Evolutionary conservation across 30 jellyfish, hydroid and myxozoan genomes (phyloP), one percentile per base, ranked within the genome.

Genomic region (Pelagia noctiluca): DNA sequence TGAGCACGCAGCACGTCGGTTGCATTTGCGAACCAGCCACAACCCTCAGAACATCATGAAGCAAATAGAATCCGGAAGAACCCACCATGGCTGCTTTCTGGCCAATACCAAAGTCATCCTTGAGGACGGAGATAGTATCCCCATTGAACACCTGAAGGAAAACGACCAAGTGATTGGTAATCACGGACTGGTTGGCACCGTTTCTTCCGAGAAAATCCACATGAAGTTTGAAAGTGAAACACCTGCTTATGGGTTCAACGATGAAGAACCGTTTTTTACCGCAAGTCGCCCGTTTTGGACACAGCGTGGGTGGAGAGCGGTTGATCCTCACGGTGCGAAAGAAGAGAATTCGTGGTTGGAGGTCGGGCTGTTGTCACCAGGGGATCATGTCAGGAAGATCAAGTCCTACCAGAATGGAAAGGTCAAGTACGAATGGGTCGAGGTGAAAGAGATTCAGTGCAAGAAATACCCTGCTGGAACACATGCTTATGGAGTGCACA

Each of bases 241-340:
- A 5, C 54, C 80, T 3, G n/a, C 57, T n/a, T 82, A 67, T 82
- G 92, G 92, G 1, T 54, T 82, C 60, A 82, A 82, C 35, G 85
- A 28, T 12, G 73, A n/a, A 1, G 77, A 50, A 33, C 85, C 85
- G 2, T 82, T 82, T 70, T 82, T 82, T 37, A 33, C 71, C 13
- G 34, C 85, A 13, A 34, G 92, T 21, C 92, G 69, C 72, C 92
- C 92, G 52, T 82, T 82, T 68, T 82, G 92, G 92, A 82, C 85
- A 13, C 92, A 82, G 38, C 80, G 69, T 82, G 92, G 92, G 37
- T 82, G 92, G 92, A 29, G 92, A 29, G 92, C 92, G 18, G 80
- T 82, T 12, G 60, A 82, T 50, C 92, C 92, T 29, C 92, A 82
- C 33, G 13, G 31, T 7, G 85, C 92, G 28, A 65, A 63, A 34